Evolutionary conservation across 2,113 vertebrate genomes (phyloP).

Genomic region (Laticauda colubrina): DNA sequence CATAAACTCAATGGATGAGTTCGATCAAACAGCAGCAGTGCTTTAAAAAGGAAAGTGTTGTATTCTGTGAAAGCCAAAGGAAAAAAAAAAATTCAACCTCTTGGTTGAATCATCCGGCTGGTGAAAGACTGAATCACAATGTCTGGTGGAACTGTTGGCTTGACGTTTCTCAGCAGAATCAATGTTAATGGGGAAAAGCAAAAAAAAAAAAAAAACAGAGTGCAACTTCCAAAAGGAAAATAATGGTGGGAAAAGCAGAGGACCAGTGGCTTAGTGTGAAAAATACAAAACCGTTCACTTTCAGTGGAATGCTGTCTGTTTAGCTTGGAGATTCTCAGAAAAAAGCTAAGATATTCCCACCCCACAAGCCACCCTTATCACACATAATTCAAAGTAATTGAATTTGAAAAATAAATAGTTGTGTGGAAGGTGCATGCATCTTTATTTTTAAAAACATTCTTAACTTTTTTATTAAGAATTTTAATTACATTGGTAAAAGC

Average conservation of each 20-base stretch:
- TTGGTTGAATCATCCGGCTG: background rate
- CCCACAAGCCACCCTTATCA: slow-evolving; percentile 19
- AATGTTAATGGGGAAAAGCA: slow-evolving; percentile 22
- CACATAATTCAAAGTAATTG: slow-evolving; percentile 66
- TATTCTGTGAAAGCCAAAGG: slow-evolving; percentile 2
- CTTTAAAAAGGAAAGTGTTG: background rate
- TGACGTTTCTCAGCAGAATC: background rate
- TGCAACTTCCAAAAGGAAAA: slow-evolving; percentile 45
- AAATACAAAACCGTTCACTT: slow-evolving; percentile 35
- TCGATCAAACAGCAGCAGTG: background rate
- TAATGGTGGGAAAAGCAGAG: slow-evolving; percentile 1
- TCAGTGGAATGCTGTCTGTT: slow-evolving; percentile 9
- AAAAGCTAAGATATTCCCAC: slow-evolving; percentile 12
- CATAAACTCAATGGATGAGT: background rate
- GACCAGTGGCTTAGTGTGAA: slow-evolving; percentile 17
- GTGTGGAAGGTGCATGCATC: slow-evolving; percentile 60
- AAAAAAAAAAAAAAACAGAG: background rate
- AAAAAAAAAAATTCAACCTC: background rate
- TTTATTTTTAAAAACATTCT: background rate
- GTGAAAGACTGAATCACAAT: background rate
- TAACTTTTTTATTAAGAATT: background rate
- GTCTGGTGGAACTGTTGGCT: background rate
- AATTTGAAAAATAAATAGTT: slow-evolving; percentile 58
- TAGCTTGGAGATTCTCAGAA: slow-evolving; percentile 43
- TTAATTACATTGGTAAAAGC: background rate